Conservation (phyloP, 2,797 vertebrate genomes). For the Podarcis lilfordi region DNA sequence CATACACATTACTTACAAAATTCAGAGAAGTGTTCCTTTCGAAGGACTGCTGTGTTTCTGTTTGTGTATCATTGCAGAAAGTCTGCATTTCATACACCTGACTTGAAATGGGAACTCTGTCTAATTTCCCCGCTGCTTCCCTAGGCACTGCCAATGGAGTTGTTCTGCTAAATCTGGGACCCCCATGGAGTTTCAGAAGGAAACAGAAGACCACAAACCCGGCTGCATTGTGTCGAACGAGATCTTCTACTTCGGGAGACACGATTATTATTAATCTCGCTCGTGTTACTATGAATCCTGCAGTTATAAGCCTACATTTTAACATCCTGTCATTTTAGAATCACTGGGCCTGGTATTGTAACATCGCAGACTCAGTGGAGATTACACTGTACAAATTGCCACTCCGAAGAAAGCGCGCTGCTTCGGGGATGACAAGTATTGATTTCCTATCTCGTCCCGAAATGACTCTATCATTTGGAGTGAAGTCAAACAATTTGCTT, state of each 20-base stretch:
- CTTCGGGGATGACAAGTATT: constrained; percentile 76
- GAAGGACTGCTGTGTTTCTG: too few species aligned
- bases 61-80: too few species aligned
- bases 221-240: constrained; percentile 52
- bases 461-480: constrained; percentile 75
- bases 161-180: constrained; percentile 24
- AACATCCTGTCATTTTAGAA: constrained; percentile 46
- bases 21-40: too few species aligned
- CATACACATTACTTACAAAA: too few species aligned
- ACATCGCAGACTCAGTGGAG: constrained; percentile 59
- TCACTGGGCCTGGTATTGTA: constrained; percentile 52
- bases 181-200: constrained; percentile 24
- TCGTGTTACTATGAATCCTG: constrained; percentile 65
- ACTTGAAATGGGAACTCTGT: background rate
- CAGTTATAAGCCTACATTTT: constrained; percentile 45
- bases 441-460: constrained; percentile 79
- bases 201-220: constrained; percentile 54
- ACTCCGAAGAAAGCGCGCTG: constrained; percentile 69
- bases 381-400: constrained; percentile 75
- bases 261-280: constrained; percentile 51
- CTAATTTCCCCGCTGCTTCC: too few species aligned
- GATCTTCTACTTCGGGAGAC: constrained; percentile 40
- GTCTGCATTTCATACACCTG: too few species aligned
- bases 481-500: constrained; percentile 74
- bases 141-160: background rate